phyloP scores from a whole-genome alignment of 2,888 invertebrate species.

The Caenorhabditis virilis region DNA sequence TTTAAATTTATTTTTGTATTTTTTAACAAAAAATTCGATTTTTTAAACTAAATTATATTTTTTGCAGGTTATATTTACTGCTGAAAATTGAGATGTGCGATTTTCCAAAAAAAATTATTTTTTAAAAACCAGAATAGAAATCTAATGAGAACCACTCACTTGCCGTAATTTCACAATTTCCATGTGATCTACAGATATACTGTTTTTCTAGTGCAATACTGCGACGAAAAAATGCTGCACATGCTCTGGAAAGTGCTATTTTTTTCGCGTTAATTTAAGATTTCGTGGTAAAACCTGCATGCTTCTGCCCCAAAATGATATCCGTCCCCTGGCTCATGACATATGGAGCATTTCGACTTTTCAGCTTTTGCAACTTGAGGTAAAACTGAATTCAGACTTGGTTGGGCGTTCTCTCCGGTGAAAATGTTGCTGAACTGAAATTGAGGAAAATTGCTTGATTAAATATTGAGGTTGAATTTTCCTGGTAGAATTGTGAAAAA shows the following conservation, averaged over 20 bases:
- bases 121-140: background rate
- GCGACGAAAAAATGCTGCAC: conserved; percentile 34
- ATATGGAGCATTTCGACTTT: conserved; percentile 18
- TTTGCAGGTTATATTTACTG: background rate
- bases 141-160: conserved; percentile 10
- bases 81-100: background rate
- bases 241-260: conserved; percentile 12
- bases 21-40: background rate
- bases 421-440: no score
- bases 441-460: no score
- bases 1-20: no score
- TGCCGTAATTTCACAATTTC: conserved; percentile 22
- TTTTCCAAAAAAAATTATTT: background rate
- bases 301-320: conserved; percentile 37
- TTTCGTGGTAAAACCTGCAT: conserved; percentile 18
- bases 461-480: no score
- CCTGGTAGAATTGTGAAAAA: no score
- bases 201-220: conserved; percentile 21
- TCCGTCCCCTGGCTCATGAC: conserved; percentile 26
- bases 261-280: background rate
- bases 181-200: conserved; percentile 16
- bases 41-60: background rate
- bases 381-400: no score
- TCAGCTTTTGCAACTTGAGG: no score
- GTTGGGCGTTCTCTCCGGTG: no score